Base-by-base conservation (phyloP, 2,113 vertebrate genomes). In the Lutjanus erythropterus region DNA sequence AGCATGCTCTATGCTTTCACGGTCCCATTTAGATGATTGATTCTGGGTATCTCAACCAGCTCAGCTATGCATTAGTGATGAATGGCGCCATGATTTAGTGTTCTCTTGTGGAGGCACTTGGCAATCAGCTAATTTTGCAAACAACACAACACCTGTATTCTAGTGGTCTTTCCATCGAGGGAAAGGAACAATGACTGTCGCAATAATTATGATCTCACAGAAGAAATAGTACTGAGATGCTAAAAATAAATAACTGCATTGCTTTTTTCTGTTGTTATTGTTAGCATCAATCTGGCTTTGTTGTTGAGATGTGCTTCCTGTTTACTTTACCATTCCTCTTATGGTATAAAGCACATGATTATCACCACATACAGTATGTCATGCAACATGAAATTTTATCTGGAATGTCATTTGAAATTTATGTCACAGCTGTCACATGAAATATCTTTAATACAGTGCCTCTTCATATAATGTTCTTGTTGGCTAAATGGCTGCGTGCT, bases 11-110 rank as follows among this genome's bases (percentile, higher is more conserved):
- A 23, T 35, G 87, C 85, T 71, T 81, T 83, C 70, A 70, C 14
- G 80, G 65, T 37, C 81, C 77, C 90, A 89, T 90, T 90, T 71
- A 73, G 71, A 80, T 90, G 90, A 92, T 92, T 84, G 88, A 92
- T 90, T 87, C 70, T 44, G 82, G 71, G 65, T 50, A 81, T 83
- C 74, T 88, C 68, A 19, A 73, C 49, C 80, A 18, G 52, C 88
- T 91, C 80, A 78, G 78, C 75, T 61, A 41, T 70, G 75, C 85
- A 83, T 86, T 85, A 80, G 77, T 77, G 85, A 91, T 84, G 83
- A 89, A 87, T 83, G 35, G 69, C 5, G 46, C 39, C 8, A 64
- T 88, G 86, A 91, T 88, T 89, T 84, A 82, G 81, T 82, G 62
- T 62, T 86, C 75, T 75, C 58, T 78, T 3, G 75, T 27, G 71